Evolutionary conservation across 2,113 vertebrate genomes (phyloP), one percentile per base, ranked within the genome.

Genomic region (Gnathonemus longibarbis): DNA sequence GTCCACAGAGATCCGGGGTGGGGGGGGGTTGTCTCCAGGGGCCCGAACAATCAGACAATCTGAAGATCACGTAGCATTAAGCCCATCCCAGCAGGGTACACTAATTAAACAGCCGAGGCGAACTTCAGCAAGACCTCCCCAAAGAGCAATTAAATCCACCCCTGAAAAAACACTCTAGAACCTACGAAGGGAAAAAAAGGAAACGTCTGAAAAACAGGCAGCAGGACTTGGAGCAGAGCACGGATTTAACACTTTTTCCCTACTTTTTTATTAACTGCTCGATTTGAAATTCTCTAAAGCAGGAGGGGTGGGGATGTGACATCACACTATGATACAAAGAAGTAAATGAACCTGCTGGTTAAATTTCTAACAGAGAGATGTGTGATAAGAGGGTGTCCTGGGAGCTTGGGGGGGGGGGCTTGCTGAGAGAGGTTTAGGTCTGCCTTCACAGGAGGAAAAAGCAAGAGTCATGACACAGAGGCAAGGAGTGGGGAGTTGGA

Each of bases 91-190:
- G 95, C 96, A 98, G 98, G 97, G 97, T 98, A 98, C 97, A 97
- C 97, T 99, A 99, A 99, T 99, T 98, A 99, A 99, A 99, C 97
- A 99, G 97, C 97, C 97, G 97, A 98, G 97, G 98, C 97, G 97
- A 96, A 98, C 98, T 97, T 97, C 98, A 97, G 97, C 98, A 98
- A 97, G 97, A 97, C 97, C 97, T 98, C 98, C 98, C 98, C 96
- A 97, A 96, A 98, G 98, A 98, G 98, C 98, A 99, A 99, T 99
- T 99, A 99, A 99, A 99, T 98, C 97, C 97, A 98, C 97, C 97
- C 98, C 96, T 98, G 92, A 94, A 96, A 96, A 96, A 96, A 96
- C 93, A 39, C 56, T 45, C 17, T 50, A 39, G 87, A 42, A 98
- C 98, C 97, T 39, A 24, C 97, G 95, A 95, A 97, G 97, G 97